A percentile compares a stretch with the other conserved stretches of the same genome.
Conservation (phyloP, 2,797 vertebrate species). For the Gymnoscopelus braueri region DNA sequence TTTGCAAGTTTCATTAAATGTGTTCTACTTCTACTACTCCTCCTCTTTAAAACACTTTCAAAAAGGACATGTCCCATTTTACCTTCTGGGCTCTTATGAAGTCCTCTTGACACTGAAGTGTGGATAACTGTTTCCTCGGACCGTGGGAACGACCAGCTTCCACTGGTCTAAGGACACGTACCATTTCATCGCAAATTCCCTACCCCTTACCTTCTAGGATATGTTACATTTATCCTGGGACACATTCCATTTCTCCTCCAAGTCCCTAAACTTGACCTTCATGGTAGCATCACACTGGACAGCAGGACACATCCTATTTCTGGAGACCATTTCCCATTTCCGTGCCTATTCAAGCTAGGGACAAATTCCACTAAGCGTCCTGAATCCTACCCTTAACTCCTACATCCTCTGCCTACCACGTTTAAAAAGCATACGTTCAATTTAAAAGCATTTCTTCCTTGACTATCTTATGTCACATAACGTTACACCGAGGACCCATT, state of each 20-base stretch:
- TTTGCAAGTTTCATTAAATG: neutral
- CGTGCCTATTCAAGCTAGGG: constrained; percentile 63
- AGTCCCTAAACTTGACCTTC: constrained; percentile 31
- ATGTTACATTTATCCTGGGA: constrained; percentile 65
- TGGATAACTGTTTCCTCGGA: constrained; percentile 7
- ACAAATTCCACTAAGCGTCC: constrained; percentile 16
- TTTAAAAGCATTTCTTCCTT: too few species aligned
- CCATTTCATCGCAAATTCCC: constrained; percentile 14
- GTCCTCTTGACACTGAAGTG: neutral
- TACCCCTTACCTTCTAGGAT: constrained; percentile 39
- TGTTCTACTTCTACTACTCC: neutral
- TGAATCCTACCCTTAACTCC: neutral
- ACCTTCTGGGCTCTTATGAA: constrained; percentile 9
- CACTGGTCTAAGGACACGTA: constrained; percentile 29
- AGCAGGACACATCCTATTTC: constrained; percentile 34
- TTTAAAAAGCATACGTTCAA: too few species aligned
- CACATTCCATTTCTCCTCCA: constrained; percentile 43
- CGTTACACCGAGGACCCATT: too few species aligned
- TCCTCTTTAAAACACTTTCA: too few species aligned
- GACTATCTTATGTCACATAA: too few species aligned
- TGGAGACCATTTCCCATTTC: constrained; percentile 29
- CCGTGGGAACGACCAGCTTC: neutral
- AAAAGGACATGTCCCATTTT: neutral
- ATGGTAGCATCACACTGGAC: constrained; percentile 16
- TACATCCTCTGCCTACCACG: neutral